Evolutionary conservation across 2,888 invertebrate genomes (phyloP), one percentile per base, ranked within the genome.

Genomic region (Drosophila merina): DNA sequence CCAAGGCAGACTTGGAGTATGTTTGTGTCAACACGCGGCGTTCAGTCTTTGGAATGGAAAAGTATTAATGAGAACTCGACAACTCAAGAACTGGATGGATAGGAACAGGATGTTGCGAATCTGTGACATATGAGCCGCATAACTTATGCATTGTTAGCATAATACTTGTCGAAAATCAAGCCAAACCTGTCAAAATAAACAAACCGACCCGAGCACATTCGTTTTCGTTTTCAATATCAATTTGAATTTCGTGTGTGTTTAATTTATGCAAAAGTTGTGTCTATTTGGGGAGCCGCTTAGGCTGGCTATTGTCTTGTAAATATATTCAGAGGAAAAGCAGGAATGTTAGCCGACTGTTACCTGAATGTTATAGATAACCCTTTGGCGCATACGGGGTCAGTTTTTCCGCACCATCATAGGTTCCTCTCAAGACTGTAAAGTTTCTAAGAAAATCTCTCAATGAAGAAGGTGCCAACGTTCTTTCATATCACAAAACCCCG

Each of bases 151-250:
- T 50, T 57, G 67, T 67, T 67, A 68, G 69, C 69, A 68, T 68
- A 48, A 57, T 66, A 66, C 36, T 64, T 54, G 64, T 38, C 45
- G 49, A 69, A 70, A 69, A 68, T 69, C 52, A 70, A 54, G 60
- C 20, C 62, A 71, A 70, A 70, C 71, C 54, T 71, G 69, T 62
- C 69, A 70, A 70, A 71, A 60, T 49, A 71, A 68, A 72, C 74
- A 56, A 71, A 59, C 72, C 54, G 69, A 54, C 36, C 52, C 60
- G 48, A 66, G 45, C 66, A 82, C 70, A 76, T 75, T 80, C 69
- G 69, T 64, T 86, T 86, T 86, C 75, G 67, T 75, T 80, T 57
- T 42, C 33, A 26, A 75, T 78, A 80, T 84, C 73, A 86, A 86
- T 86, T 86, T 69, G 59, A 3, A 3, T 10, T 30, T 30, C n/a